Conservation (phyloP, 2,888 invertebrate genomes). For the Phania funesta region DNA sequence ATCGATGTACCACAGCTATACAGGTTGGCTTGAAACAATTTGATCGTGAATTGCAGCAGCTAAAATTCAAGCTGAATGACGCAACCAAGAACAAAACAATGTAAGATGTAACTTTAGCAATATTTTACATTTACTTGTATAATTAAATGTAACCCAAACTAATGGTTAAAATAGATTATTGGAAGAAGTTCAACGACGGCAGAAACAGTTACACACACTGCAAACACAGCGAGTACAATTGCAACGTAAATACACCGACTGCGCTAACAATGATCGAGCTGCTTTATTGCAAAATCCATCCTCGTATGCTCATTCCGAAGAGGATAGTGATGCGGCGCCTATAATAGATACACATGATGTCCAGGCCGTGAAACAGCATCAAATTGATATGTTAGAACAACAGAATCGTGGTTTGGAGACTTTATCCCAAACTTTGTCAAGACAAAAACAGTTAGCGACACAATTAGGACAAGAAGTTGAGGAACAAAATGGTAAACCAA, state of each 20-base stretch:
- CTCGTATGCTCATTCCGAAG: constrained; percentile 69
- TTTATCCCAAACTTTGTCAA: constrained; percentile 86
- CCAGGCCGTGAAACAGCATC: constrained; percentile 82
- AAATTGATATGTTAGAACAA: constrained; percentile 84
- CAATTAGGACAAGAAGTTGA: constrained; percentile 89
- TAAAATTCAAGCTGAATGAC: constrained; percentile 82
- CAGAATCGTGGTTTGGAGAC: constrained; percentile 89
- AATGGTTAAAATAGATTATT: constrained; percentile 80
- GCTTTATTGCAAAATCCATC: constrained; percentile 53
- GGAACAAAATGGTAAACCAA: constrained; percentile 86
- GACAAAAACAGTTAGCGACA: constrained; percentile 88
- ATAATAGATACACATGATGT: constrained; percentile 78
- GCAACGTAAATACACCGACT: constrained; percentile 77
- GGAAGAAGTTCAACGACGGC: constrained; percentile 84
- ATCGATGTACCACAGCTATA: constrained; percentile 83
- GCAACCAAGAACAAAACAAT: constrained; percentile 73
- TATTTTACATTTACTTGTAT: background rate
- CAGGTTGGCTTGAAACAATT: constrained; percentile 84
- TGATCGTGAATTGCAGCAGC: constrained; percentile 82
- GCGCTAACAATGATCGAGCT: constrained; percentile 66
- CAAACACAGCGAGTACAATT: constrained; percentile 83
- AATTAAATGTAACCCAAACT: background rate
- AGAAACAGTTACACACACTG: constrained; percentile 83
- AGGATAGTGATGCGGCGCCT: constrained; percentile 80
- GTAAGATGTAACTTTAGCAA: constrained; percentile 19